Evolutionary conservation across 30 jellyfish, hydroid and myxozoan genomes (phyloP).

Genomic region (Aurelia aurita): DNA sequence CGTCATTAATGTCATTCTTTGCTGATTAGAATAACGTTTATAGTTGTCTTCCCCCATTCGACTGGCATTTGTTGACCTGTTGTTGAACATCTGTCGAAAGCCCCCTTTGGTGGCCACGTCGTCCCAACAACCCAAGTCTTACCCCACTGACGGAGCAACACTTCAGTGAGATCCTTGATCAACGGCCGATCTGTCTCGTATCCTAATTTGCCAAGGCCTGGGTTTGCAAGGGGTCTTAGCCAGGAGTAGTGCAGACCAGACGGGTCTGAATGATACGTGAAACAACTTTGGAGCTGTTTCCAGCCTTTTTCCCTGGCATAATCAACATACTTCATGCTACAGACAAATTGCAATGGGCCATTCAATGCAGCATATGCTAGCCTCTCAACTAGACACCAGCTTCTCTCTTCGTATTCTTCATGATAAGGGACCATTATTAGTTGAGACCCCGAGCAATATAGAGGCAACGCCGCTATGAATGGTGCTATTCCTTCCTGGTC

Average conservation of each 20-base stretch:
- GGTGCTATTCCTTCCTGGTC: slow-evolving; percentile 64
- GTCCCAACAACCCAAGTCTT: slow-evolving; percentile 55
- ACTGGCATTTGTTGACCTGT: slow-evolving; percentile 40
- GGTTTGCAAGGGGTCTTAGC: slow-evolving; percentile 61
- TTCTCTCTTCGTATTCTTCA: slow-evolving; percentile 72
- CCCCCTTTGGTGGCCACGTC: slow-evolving; percentile 64
- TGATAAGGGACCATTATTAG: slow-evolving; percentile 64
- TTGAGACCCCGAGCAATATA: slow-evolving; percentile 70
- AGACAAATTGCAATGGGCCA: slow-evolving; percentile 66
- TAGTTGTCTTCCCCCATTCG: slow-evolving; percentile 63
- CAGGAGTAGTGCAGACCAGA: slow-evolving; percentile 63
- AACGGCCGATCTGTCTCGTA: slow-evolving; percentile 50
- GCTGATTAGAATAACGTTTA: slow-evolving; percentile 53
- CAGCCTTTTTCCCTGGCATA: slow-evolving; percentile 54
- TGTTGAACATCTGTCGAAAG: slow-evolving; percentile 58
- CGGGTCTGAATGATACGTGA: slow-evolving; percentile 30
- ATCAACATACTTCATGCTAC: slow-evolving; percentile 57
- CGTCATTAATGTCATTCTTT: no score
- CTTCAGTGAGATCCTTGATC: slow-evolving; percentile 35
- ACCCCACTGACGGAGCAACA: slow-evolving; percentile 66
- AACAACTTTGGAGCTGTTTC: slow-evolving; percentile 66
- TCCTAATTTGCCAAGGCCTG: slow-evolving; percentile 54
- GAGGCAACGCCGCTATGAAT: slow-evolving; percentile 62
- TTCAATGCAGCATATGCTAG: slow-evolving; percentile 69
- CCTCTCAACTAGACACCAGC: slow-evolving; percentile 80